phyloP scores from a whole-genome alignment of 2,797 vertebrate genomes.

The Cyclopterus lumpus region DNA sequence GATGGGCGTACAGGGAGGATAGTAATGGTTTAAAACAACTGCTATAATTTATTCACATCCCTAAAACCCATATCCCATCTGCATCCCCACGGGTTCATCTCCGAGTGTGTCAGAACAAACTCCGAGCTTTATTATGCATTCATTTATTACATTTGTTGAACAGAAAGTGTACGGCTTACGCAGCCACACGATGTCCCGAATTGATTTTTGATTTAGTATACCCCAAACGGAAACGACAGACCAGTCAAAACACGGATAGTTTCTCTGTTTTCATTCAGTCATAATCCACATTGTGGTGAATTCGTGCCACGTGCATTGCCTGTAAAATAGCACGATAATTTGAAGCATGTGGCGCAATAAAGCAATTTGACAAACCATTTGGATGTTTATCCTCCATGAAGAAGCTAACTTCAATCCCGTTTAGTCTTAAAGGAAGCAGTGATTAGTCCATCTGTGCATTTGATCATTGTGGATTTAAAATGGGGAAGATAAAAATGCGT shows the following conservation, averaged over 20 bases:
- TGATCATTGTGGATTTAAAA: not conserved
- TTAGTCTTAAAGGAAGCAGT: conserved; percentile 7
- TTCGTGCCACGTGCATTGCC: conserved; percentile 12
- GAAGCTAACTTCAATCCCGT: not conserved
- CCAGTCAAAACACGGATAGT: conserved; percentile 48
- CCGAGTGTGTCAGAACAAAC: conserved; percentile 73
- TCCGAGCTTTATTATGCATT: conserved; percentile 70
- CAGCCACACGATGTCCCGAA: conserved; percentile 55
- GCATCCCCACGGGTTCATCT: conserved; percentile 67
- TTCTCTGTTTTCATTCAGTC: conserved; percentile 31
- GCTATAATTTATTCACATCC: conserved; percentile 77
- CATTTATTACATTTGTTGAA: conserved; percentile 66
- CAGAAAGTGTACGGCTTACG: conserved; percentile 62
- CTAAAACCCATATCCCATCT: conserved; percentile 76
- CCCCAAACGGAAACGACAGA: conserved; percentile 38
- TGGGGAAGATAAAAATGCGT: not conserved
- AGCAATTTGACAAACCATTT: conserved; percentile 17
- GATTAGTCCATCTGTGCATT: not conserved
- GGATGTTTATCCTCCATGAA: conserved; percentile 11
- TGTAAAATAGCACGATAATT: conserved; percentile 22
- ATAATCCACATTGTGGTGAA: conserved; percentile 26
- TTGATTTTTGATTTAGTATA: too few relatives aligned
- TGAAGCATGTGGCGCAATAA: conserved; percentile 21
- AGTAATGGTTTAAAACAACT: conserved; percentile 72
- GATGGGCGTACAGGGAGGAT: conserved; percentile 55